Base-by-base conservation (phyloP, 2,888 invertebrate genomes). In the Dicranocentrus wangi region DNA sequence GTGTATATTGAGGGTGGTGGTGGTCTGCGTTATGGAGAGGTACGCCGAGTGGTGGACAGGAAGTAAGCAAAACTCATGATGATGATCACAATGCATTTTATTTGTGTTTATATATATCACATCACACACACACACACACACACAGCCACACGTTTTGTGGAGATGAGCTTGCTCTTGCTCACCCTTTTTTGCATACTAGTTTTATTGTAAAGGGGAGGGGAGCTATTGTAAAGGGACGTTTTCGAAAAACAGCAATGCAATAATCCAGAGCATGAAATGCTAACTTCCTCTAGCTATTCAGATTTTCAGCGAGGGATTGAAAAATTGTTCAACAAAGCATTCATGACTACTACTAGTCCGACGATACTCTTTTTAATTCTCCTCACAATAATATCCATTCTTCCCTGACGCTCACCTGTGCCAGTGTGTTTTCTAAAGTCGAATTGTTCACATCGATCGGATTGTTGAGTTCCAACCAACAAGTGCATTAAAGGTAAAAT, bases 241-340 rank as follows among this genome's bases (percentile, higher is more conserved):
- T 58, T 3, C 7, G 23, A 58, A 8, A 23, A 3, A 21, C 15
- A 19, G 61, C 17, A 19, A 13, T 28, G 8, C 51, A 15, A 25
- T 61, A 84, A 85, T 85, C 83, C 85, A 85, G 85, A 86, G 85
- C 86, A 86, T 86, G 85, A 86, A 86, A 86, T 86, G 84, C 80
- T 84, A 82, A 86, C 84, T 85, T 86, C 86, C 86, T 79, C 28
- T 51, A 43, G 47, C 39, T n/a, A 17, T 10, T 28, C 28, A 51
- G 19, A 58, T 75, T 21, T 13, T 39, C 23, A 27, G n/a, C 21
- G 51, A 39, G 28, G 63, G 39, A 63, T 27, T 17, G 1, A 15
- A 7, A 55, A 21, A 10, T 5, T 55, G 23, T 23, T n/a, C 5
- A 32, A 61, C 28, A 25, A n/a, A 19, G 32, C 13, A 25, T n/a